These are phyloP conservation scores for Tetragonula clypearis DNA, from an alignment of 1,140 invertebrate species.

Conservation along the genomic window DNA sequence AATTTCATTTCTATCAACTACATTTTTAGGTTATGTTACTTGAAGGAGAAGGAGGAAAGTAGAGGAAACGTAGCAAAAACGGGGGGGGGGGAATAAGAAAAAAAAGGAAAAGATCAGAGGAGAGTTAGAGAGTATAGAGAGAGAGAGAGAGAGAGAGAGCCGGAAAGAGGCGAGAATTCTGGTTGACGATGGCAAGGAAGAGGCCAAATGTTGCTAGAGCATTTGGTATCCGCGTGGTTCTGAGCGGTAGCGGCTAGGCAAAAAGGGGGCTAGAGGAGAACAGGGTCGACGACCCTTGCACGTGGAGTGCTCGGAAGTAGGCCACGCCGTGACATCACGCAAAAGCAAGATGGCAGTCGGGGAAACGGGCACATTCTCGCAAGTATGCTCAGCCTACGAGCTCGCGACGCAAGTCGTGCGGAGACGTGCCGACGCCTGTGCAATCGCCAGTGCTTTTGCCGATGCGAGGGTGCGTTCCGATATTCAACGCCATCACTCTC, in stretches of 20 bases:
- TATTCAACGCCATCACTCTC: constrained; percentile 15
- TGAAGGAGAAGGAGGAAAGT: neutral
- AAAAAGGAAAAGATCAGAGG: neutral
- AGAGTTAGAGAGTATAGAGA: no score
- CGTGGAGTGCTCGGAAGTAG: constrained; percentile 76
- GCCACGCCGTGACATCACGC: constrained; percentile 77
- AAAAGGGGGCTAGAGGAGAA: constrained; percentile 66
- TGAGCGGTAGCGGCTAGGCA: constrained; percentile 50
- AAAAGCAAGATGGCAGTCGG: constrained; percentile 71
- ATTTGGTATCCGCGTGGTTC: constrained; percentile 32
- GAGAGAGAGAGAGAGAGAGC: neutral
- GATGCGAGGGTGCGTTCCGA: constrained; percentile 41
- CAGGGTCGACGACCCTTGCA: constrained; percentile 75
- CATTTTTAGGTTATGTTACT: no score
- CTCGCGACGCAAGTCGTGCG: neutral
- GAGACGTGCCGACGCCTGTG: constrained; percentile 43
- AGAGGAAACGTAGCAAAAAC: neutral
- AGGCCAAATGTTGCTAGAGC: constrained; percentile 33
- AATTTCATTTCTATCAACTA: no score
- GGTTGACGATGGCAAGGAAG: constrained; percentile 34
- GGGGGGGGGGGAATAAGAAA: constrained; percentile 7
- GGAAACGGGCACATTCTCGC: constrained; percentile 61
- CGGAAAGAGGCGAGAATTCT: constrained; percentile 8
- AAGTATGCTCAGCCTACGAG: constrained; percentile 33
- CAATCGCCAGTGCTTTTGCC: constrained; percentile 7